phyloP scores from a whole-genome alignment of 2,888 invertebrate species.

The Yponomeuta malinellus region DNA sequence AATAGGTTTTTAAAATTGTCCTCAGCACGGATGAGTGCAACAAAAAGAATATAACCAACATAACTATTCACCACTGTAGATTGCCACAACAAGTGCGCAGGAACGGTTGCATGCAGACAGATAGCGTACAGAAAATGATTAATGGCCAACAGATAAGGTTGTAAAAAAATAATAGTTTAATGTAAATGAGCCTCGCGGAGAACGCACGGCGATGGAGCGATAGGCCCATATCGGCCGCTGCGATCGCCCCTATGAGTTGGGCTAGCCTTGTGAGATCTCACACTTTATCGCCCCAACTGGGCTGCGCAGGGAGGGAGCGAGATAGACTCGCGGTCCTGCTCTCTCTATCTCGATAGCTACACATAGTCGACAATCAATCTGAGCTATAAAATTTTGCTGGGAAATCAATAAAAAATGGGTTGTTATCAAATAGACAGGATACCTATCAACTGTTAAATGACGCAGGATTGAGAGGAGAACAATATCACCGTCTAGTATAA shows the following conservation, averaged over 20 bases:
- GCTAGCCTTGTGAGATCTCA: conserved; percentile 13
- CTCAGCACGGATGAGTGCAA: no score
- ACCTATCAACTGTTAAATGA: no score
- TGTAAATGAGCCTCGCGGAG: conserved; percentile 55
- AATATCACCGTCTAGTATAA: no score
- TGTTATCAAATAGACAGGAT: no score
- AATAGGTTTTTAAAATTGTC: no score
- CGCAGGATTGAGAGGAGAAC: no score
- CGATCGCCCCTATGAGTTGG: conserved; percentile 14
- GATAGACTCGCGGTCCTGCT: no score
- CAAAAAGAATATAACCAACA: background rate
- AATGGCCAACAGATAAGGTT: conserved; percentile 36
- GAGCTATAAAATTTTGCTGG: no score
- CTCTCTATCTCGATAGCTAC: no score
- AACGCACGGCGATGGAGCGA: conserved; percentile 15
- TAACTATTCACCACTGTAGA: background rate
- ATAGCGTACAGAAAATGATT: conserved; percentile 13
- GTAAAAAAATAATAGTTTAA: conserved; percentile 55
- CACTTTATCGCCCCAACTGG: background rate
- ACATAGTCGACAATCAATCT: no score
- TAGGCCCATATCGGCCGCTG: conserved; percentile 12
- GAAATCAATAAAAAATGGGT: no score
- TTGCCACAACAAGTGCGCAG: background rate
- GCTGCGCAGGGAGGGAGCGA: background rate
- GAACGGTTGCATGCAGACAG: conserved; percentile 6